phyloP scores from a whole-genome alignment of 1,140 invertebrate species.

The Protaetia brevitarsis region DNA sequence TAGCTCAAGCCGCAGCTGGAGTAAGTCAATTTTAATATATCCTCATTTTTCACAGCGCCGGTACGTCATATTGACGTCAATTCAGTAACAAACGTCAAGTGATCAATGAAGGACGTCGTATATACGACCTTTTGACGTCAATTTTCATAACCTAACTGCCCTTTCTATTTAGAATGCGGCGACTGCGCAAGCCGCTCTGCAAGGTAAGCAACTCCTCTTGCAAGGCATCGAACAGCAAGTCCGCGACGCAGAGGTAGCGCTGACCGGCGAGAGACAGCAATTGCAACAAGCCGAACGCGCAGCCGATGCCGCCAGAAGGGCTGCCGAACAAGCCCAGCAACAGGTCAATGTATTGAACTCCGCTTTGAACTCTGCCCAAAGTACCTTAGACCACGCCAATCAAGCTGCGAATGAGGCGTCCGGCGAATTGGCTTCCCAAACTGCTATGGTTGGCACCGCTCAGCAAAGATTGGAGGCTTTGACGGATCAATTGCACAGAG shows the following conservation, averaged over 20 bases:
- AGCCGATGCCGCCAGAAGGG: conserved; percentile 59
- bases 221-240: conserved; percentile 64
- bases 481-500: conserved; percentile 60
- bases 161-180: conserved; percentile 48
- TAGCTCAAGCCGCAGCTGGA: conserved; percentile 65
- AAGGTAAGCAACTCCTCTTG: conserved; percentile 61
- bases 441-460: conserved; percentile 67
- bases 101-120: neutral
- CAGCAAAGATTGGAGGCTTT: conserved; percentile 58
- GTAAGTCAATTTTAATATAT: too few species aligned
- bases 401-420: conserved; percentile 64
- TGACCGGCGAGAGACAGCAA: conserved; percentile 64
- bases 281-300: conserved; percentile 63
- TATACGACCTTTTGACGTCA: neutral
- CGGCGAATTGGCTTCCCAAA: conserved; percentile 65
- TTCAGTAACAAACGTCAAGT: neutral
- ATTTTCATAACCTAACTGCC: neutral
- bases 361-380: conserved; percentile 65
- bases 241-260: conserved; percentile 59
- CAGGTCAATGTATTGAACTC: conserved; percentile 56
- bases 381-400: conserved; percentile 62
- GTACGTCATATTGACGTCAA: neutral
- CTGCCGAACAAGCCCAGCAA: conserved; percentile 64
- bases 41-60: neutral
- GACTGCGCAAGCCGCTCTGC: conserved; percentile 65